These are phyloP conservation scores for Daboia siamensis DNA, from an alignment of 2,113 vertebrate genomes.

Conservation along the genomic window DNA sequence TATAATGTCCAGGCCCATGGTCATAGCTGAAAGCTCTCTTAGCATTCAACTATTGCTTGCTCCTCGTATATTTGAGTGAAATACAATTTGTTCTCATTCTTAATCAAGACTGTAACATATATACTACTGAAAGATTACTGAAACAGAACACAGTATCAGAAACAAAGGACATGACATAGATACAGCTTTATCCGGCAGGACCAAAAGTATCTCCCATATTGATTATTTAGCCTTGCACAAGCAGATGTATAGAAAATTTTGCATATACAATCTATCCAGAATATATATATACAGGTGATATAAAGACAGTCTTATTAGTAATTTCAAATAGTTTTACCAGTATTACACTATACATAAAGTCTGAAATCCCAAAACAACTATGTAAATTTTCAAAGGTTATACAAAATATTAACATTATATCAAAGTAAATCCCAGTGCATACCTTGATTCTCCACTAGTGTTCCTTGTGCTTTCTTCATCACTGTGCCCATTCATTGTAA, in stretches of 20 bases:
- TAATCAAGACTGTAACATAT: not conserved
- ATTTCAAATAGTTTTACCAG: not conserved
- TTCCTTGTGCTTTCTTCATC: constrained; percentile 95
- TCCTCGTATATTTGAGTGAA: not conserved
- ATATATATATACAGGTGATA: not conserved
- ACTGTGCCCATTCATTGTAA: constrained; percentile 94
- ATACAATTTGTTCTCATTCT: not conserved
- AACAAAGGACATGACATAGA: not conserved
- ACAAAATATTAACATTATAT: not conserved
- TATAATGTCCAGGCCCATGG: not conserved
- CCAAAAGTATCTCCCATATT: not conserved
- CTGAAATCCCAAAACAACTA: not conserved
- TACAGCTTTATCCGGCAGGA: not conserved
- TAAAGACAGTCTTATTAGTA: not conserved
- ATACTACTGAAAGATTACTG: not conserved
- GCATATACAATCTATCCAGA: not conserved
- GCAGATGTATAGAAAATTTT: not conserved
- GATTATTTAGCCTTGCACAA: not conserved
- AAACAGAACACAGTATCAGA: not conserved
- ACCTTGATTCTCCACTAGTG: constrained; percentile 96
- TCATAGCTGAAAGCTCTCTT: not conserved
- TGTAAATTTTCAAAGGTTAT: not conserved
- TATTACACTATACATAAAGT: not conserved
- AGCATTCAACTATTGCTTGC: not conserved
- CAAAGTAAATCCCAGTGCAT: constrained; percentile 23